phyloP scores from a whole-genome alignment of 2,113 vertebrate species.

The Trogon melanurus region DNA sequence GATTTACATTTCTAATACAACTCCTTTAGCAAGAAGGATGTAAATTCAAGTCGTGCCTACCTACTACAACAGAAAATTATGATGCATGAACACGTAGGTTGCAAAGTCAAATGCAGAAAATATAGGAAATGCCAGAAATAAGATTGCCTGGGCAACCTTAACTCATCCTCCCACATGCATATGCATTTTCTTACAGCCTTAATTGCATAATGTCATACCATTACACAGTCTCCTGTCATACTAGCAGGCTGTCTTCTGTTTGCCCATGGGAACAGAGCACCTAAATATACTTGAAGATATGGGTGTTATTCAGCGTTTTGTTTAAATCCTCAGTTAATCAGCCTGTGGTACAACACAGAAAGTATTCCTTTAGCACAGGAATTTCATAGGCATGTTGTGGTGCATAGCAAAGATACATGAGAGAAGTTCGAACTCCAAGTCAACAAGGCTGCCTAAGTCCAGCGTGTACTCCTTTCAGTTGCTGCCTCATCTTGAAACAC shows the following conservation, averaged over 20 bases:
- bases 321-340: background rate
- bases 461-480: background rate
- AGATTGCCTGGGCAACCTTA: slow-evolving; percentile 51
- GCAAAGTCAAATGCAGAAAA: slow-evolving; percentile 31
- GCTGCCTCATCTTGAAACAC: background rate
- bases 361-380: background rate
- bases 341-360: background rate
- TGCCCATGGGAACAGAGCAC: background rate
- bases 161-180: slow-evolving; percentile 8
- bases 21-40: background rate
- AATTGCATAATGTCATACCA: background rate
- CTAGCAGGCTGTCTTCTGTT: background rate
- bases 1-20: background rate
- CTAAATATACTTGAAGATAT: background rate
- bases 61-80: background rate
- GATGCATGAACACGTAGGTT: slow-evolving; percentile 4
- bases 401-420: background rate
- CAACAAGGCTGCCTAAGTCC: background rate
- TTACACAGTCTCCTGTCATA: background rate
- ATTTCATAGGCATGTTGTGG: background rate
- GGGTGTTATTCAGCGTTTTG: background rate
- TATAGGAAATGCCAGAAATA: slow-evolving; percentile 46
- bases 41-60: background rate
- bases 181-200: slow-evolving; percentile 35
- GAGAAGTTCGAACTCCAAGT: background rate